Percentiles rank a stretch among this genome's conserved stretches.
Conservation (phyloP, 2,113 vertebrate species). For the Picathartes gymnocephalus region DNA sequence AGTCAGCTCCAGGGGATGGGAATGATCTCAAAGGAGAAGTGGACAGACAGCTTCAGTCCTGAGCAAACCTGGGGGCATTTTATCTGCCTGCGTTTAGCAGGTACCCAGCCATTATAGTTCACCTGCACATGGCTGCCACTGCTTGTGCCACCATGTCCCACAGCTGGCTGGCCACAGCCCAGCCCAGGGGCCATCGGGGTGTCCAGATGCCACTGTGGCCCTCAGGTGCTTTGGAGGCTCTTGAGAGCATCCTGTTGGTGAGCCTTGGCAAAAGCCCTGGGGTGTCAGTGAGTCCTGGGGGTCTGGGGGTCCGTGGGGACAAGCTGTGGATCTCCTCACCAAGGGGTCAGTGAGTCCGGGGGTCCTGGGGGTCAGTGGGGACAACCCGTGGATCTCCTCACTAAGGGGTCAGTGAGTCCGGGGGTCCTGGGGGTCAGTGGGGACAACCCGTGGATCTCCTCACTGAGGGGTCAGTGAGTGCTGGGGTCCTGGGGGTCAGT, state of each 20-base stretch:
- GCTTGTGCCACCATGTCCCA: neutral
- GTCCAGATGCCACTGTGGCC: no score
- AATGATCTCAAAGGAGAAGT: neutral
- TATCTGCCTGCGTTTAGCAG: rapidly evolving
- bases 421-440: neutral
- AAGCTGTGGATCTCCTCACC: rapidly evolving
- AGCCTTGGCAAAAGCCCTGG: rapidly evolving
- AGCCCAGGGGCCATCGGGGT: rapidly evolving
- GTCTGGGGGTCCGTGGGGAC: neutral
- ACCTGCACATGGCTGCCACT: rapidly evolving
- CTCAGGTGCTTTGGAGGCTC: neutral
- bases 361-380: neutral
- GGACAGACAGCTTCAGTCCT: neutral
- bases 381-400: rapidly evolving
- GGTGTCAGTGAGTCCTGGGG: rapidly evolving
- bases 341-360: neutral
- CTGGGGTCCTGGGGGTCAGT: neutral
- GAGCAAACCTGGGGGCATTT: neutral
- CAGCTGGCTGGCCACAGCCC: neutral
- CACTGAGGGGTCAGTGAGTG: rapidly evolving
- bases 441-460: rapidly evolving
- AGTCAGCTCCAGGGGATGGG: neutral
- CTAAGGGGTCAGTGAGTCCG: rapidly evolving
- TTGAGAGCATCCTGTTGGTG: rapidly evolving
- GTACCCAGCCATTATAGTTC: rapidly evolving